These are phyloP conservation scores for Bradypus variegatus DNA, from an alignment of 2,797 vertebrate species.

Conservation along the genomic window DNA sequence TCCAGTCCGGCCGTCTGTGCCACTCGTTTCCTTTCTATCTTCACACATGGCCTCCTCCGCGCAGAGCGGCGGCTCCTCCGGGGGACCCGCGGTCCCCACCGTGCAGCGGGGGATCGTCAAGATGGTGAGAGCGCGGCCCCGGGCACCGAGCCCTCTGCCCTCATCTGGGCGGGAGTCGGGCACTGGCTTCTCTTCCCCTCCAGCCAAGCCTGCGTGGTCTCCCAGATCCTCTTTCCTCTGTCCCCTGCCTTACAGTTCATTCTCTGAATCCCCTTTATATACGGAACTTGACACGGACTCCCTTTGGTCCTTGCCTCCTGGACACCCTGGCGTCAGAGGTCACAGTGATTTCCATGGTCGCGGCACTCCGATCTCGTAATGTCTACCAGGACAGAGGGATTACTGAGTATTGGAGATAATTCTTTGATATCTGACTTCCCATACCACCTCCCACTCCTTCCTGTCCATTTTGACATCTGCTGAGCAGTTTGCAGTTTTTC, in stretches of 20 bases:
- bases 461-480: conserved; percentile 47
- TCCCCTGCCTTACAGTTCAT: conserved; percentile 4
- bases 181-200: conserved; percentile 26
- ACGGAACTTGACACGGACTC: neutral
- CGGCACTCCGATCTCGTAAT: conserved; percentile 26
- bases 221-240: conserved; percentile 7
- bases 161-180: conserved; percentile 21
- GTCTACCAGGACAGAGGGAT: neutral
- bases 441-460: neutral
- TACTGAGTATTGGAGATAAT: conserved; percentile 14
- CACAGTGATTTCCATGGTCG: conserved; percentile 26
- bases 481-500: conserved; percentile 41
- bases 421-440: neutral
- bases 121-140: conserved; percentile 80
- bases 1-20: conserved; percentile 33
- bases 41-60: conserved; percentile 67
- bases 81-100: conserved; percentile 67
- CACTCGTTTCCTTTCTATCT: conserved; percentile 42
- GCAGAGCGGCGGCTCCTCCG: conserved; percentile 67
- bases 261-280: neutral
- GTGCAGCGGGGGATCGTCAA: conserved; percentile 91
- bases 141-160: conserved; percentile 16
- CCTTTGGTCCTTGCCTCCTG: neutral
- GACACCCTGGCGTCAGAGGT: conserved; percentile 9
- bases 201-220: conserved; percentile 12